Base-by-base conservation (phyloP, 2,888 invertebrate genomes). In the Spilosoma lubricipeda region DNA sequence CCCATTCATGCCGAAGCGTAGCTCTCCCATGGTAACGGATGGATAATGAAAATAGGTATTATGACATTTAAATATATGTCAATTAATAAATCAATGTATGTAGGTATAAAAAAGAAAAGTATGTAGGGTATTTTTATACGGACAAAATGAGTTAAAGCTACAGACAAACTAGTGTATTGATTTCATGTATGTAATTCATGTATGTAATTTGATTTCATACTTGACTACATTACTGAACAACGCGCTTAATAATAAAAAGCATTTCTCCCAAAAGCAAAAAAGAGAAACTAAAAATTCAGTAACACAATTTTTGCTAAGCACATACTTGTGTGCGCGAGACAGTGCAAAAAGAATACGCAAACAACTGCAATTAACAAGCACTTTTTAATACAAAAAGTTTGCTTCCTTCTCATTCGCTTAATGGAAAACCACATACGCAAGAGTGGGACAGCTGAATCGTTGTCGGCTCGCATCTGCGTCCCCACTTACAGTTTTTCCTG, bases 401-500 rank as follows among this genome's bases (percentile, higher is more conserved):
- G 59, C 76, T 75, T 76, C 71, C 78, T 76, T 83, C 79, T 81
- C 83, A 63, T 77, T 76, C 80, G 70, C 73, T 52, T 74, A 7
- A 52, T 45, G 23, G 15, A 42, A 48, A 76, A 73, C 63, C 36
- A 45, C 48, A 59, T 75, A 77, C 45, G 85, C 80, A 76, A 75
- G 82, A 90, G 74, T 75, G 81, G 76, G 88, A 88, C 69, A 74
- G 81, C 48, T 70, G 75, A 70, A 76, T 80, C 76, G 82, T 80
- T 83, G 84, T 84, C 82, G 81, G 79, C 76, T 85, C 85, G 79
- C 88, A 88, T 88, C 85, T 90, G 89, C 82, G 86, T 87, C 87
- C 86, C 85, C 88, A 87, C 86, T 88, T 89, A 87, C 85, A 87
- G 85, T 89, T 88, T 88, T 90, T 86, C 86, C 88, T 85, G 85